Evolutionary conservation across 1,140 invertebrate genomes (phyloP), one percentile per base, ranked within the genome.

Genomic region (Tribolium madens): DNA sequence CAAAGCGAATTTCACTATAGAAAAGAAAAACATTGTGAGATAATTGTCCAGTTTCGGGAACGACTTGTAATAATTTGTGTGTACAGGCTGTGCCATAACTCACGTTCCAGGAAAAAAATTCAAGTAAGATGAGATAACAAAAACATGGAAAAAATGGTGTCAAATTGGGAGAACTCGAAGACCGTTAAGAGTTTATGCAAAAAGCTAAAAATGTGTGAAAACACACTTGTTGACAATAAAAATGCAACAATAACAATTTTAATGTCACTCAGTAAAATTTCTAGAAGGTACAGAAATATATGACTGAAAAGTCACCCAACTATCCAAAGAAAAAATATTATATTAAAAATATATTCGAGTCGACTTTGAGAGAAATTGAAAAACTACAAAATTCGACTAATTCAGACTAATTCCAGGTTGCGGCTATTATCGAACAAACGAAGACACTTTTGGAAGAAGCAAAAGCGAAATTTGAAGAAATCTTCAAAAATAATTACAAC

Each of bases 151-250:
- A n/a, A n/a, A n/a, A 80, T 42, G 64, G 79, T 1, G 76, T 76
- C 69, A 26, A 79, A 10, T 64, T 80, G 13, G 71, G 77, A 52
- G 80, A 80, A 47, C 17, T 81, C 0, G 47, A 31, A 14, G n/a
- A 48, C 3, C 80, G 80, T 26, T 4, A 75, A 10, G 36, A 36
- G 0, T 7, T 60, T 57, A 21, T 78, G 12, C 31, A 69, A 6
- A 71, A 73, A 53, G 70, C 78, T 26, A 72, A 80, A 72, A 73
- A 52, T 7, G 78, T n/a, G n/a, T n/a, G n/a, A n/a, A n/a, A n/a
- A n/a, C n/a, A n/a, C n/a, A n/a, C n/a, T n/a, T n/a, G n/a, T n/a
- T n/a, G n/a, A n/a, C n/a, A n/a, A n/a, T n/a, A n/a, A n/a, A n/a
- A n/a, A n/a, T n/a, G n/a, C n/a, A n/a, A n/a, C n/a, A n/a, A n/a